Percentiles rank a stretch among this genome's conserved stretches.
Evolutionary conservation across 2,113 vertebrate species (phyloP).

Genomic region (Atherinomorus stipes): DNA sequence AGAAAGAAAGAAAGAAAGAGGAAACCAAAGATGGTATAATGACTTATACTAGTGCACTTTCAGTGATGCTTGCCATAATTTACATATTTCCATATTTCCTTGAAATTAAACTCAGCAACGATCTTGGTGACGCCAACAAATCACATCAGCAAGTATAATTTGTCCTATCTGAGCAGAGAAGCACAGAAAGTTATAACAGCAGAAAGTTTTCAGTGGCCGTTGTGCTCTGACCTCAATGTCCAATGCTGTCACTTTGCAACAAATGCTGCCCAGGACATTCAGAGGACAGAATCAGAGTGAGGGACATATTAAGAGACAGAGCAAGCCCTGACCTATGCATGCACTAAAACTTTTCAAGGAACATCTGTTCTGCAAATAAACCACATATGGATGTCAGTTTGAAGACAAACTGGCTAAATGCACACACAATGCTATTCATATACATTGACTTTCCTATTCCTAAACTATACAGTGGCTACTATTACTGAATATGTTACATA

Average conservation of each 20-base stretch:
- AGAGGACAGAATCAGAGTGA: conserved; percentile 58
- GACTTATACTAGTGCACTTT: conserved; percentile 2
- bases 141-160: conserved; percentile 54
- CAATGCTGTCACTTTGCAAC: conserved; percentile 50
- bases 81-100: conserved; percentile 26
- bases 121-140: conserved; percentile 16
- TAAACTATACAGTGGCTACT: not conserved
- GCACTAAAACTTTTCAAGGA: conserved; percentile 48
- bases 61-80: not conserved
- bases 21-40: not conserved
- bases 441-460: conserved; percentile 6
- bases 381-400: conserved; percentile 35
- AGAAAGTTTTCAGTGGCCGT: conserved; percentile 31
- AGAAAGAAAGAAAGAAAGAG: not conserved
- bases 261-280: conserved; percentile 53
- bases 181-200: conserved; percentile 26
- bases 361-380: conserved; percentile 66
- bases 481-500: conserved; percentile 11
- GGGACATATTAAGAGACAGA: conserved; percentile 61
- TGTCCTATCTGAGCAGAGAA: conserved; percentile 4
- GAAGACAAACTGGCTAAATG: conserved; percentile 33
- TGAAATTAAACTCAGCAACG: conserved; percentile 27
- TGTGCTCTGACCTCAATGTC: conserved; percentile 55
- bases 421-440: not conserved
- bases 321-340: conserved; percentile 57